Evolutionary conservation across 2,888 invertebrate species (phyloP), one percentile per base, ranked within the genome.

Genomic region (Exocentrus adspersus): DNA sequence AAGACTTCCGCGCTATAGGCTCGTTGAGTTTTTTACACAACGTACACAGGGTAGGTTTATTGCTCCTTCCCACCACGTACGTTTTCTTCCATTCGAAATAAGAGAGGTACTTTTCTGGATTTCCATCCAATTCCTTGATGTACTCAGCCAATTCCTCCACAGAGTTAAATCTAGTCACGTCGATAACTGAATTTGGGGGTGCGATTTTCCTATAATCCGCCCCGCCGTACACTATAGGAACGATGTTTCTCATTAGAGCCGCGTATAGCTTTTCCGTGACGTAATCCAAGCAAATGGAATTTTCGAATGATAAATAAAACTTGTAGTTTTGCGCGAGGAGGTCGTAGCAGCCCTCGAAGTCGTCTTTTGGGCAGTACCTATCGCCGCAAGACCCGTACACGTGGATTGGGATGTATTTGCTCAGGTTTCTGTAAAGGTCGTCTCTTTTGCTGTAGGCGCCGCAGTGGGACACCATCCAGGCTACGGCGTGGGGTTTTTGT

Each of bases 231-330:
- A 90, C 90, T 45, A 90, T 85, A 0, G 90, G 90, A 2, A 90
- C 83, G 7, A 89, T 84, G 75, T 88, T 84, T 79, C 87, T 86
- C 60, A 87, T 84, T 69, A 85, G 82, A 0, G 83, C 83, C 69
- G 84, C 81, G 76, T 87, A 86, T 68, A 91, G 86, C 72, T 87
- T 85, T 77, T 89, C 89, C 1, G 88, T 88, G 50, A 89, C 87
- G 77, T 89, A 89, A 77, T 89, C 88, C 57, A 84, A 77, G 70
- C 90, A 88, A 64, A 90, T 82, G 9, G 90, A 89, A 78, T 92
- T 91, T 79, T 92, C 92, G 74, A 92, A 87, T 0, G 87, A 86
- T 43, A 92, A 79, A 73, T 91, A 91, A 77, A 92, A 92, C 76
- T 87, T 90, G 78, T 92, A 92, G 57, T 86, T 83, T 46, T 83